A percentile compares a stretch with the other conserved stretches of the same genome.
Conservation (phyloP, 2,113 vertebrate genomes). For the Salvator merianae region DNA sequence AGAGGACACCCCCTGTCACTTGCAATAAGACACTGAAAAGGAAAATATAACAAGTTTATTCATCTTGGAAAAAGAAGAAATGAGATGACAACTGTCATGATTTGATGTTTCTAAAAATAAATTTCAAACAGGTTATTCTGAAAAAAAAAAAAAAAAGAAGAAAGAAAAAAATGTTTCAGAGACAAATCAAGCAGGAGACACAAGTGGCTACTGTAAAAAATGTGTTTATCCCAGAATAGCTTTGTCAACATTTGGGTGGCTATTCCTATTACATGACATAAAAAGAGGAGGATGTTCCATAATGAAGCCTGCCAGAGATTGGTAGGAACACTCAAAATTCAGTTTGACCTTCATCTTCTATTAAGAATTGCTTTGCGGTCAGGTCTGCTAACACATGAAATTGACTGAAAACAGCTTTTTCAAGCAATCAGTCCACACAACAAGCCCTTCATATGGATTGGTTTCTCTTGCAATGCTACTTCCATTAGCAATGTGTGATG, state of each 20-base stretch:
- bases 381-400: not conserved
- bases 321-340: not conserved
- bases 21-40: conserved; percentile 7
- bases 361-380: not conserved
- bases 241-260: not conserved
- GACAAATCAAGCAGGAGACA: not conserved
- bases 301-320: not conserved
- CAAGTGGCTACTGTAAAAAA: not conserved
- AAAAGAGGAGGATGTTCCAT: not conserved
- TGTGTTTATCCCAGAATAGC: not conserved
- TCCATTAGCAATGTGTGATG: not conserved
- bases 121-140: not conserved
- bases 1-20: conserved; percentile 39
- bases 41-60: conserved; percentile 23
- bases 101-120: not conserved
- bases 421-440: not conserved
- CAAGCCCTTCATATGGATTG: not conserved
- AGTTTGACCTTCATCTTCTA: not conserved
- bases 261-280: not conserved
- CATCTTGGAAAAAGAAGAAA: not conserved
- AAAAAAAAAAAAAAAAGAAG: not conserved
- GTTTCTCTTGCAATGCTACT: not conserved
- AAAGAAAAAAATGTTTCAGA: not conserved
- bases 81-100: conserved; percentile 10
- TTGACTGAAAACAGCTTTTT: not conserved